A percentile compares a stretch with the other conserved stretches of the same genome.
Evolutionary conservation across 2,113 vertebrate species (phyloP).

Genomic region (Peromyscus polionotus): DNA sequence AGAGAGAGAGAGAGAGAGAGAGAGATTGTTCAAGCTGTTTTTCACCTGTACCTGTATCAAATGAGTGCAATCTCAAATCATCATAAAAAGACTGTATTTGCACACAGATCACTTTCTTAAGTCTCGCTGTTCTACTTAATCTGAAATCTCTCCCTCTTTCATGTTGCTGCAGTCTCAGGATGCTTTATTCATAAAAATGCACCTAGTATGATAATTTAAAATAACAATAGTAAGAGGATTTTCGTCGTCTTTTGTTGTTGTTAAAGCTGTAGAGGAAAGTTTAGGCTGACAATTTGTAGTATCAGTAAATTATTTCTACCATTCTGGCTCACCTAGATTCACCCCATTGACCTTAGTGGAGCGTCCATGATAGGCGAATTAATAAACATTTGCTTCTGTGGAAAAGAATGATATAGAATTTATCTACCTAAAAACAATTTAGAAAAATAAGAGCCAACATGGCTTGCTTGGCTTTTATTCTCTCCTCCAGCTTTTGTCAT

Average conservation of each 20-base stretch:
- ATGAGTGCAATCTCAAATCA: not conserved
- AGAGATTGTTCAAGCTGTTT: not conserved
- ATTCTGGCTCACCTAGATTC: not conserved
- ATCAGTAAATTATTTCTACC: not conserved
- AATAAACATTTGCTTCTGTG: slow-evolving; percentile 21
- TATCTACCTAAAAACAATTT: not conserved
- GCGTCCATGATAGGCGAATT: not conserved
- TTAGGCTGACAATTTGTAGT: not conserved
- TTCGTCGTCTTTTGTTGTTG: slow-evolving; percentile 16
- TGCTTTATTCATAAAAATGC: slow-evolving; percentile 43
- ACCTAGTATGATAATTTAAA: not conserved
- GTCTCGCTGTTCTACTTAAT: not conserved
- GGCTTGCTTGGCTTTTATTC: not conserved
- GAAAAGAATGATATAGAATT: slow-evolving; percentile 3
- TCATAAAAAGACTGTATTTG: slow-evolving; percentile 24
- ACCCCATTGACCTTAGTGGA: not conserved
- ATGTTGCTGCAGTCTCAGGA: not conserved
- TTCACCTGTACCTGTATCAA: not conserved
- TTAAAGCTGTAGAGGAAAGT: slow-evolving; percentile 8
- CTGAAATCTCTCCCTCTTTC: not conserved
- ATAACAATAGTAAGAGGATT: slow-evolving; percentile 30
- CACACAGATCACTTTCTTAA: not conserved
- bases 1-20: too few relatives aligned
- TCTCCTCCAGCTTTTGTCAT: slow-evolving; percentile 13
- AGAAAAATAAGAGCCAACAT: not conserved